Evolutionary conservation across 1,140 invertebrate species (phyloP), one percentile per base, ranked within the genome.

Genomic region (Zaprionus africanus): DNA sequence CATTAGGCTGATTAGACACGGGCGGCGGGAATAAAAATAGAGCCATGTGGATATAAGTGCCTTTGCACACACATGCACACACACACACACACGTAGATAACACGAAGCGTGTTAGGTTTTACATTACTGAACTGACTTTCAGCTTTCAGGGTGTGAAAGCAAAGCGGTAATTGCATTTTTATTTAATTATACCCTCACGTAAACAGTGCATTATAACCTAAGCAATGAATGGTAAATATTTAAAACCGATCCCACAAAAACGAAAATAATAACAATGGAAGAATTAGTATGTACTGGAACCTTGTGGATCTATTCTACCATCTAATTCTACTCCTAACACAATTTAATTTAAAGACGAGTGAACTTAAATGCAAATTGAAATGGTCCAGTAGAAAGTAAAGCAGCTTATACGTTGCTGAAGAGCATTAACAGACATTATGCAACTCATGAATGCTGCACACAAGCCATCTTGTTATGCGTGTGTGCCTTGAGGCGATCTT

Each of bases 1-100:
- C 78, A 80, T 76, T 78, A 70, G 81, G 54, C 78, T 77, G 78
- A 84, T 81, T 82, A 84, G 85, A 81, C 70, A 60, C 65, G 59
- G 78, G 31, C 58, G 62, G 53, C 43, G 60, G 69, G 63, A 64
- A 74, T 68, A 66, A 73, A 71, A 66, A 76, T 78, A 65, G 63
- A 67, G 70, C 63, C 63, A 82, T 82, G 83, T 71, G 83, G 72
- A 66, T 54, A 79, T 63, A 71, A 61, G 65, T 66, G 68, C 78
- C 51, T 73, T 46, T 49, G 46, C 67, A 36, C 59, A 46, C 46
- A 26, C 41, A 22, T 41, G 53, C 64, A 65, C 12, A 13, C 54
- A 41, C 26, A 28, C 59, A n/a, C 53, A 17, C 34, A 19, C n/a
- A 36, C 9, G 36, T 38, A 64, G 60, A 67, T 41, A 60, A 66